Evolutionary conservation across 2,888 invertebrate genomes (phyloP).

Genomic region (Euclidia mi): DNA sequence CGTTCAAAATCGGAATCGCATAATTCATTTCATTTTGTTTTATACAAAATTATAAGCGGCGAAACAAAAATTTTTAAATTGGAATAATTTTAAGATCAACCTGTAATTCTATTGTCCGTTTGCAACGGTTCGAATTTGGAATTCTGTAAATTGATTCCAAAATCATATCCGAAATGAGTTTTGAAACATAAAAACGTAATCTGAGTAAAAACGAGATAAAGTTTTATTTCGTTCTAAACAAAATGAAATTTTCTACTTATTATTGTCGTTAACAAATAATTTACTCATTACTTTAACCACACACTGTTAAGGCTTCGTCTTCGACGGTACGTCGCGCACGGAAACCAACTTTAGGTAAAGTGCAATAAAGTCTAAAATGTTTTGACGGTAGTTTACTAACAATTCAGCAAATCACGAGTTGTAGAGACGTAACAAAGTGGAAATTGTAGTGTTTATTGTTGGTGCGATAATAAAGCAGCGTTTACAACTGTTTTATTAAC

Average conservation of each 20-base stretch:
- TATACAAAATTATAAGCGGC: background rate
- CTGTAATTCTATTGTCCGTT: slow-evolving; percentile 1
- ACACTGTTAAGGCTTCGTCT: slow-evolving; percentile 40
- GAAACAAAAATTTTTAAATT: slow-evolving; percentile 29
- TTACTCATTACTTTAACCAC: slow-evolving; percentile 57
- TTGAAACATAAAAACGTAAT: no score
- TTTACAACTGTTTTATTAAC: slow-evolving; percentile 72
- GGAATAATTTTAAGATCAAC: slow-evolving; percentile 14
- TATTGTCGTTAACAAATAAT: slow-evolving; percentile 55
- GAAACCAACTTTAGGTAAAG: slow-evolving; percentile 15
- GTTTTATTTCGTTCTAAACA: background rate
- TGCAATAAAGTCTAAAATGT: slow-evolving; percentile 27
- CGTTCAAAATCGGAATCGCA: background rate
- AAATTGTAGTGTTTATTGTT: slow-evolving; percentile 69
- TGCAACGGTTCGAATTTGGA: background rate
- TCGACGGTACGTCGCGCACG: background rate
- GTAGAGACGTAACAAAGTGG: slow-evolving; percentile 63
- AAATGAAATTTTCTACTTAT: slow-evolving; percentile 19
- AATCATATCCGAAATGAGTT: no score
- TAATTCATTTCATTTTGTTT: background rate
- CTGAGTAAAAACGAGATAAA: no score
- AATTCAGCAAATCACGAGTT: slow-evolving; percentile 58
- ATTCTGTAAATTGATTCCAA: background rate
- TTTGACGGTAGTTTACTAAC: slow-evolving; percentile 21
- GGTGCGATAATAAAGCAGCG: slow-evolving; percentile 64